Evolutionary conservation across 2,888 invertebrate genomes (phyloP).

Genomic region (Empis livida): DNA sequence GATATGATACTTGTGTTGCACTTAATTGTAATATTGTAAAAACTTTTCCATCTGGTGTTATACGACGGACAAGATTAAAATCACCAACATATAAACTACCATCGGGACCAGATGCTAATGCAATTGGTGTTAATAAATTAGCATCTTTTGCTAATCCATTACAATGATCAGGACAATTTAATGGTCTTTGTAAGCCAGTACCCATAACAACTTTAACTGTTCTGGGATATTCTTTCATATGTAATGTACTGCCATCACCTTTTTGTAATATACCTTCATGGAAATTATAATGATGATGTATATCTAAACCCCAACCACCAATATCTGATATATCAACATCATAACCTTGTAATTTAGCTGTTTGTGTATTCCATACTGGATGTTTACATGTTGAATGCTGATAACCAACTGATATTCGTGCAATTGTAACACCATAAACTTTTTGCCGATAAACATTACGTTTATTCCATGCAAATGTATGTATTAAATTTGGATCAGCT

Average conservation of each 20-base stretch:
- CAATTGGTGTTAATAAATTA: conserved; percentile 80
- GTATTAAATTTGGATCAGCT: conserved; percentile 88
- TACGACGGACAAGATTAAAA: conserved; percentile 84
- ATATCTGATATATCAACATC: conserved; percentile 95
- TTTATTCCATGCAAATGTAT: conserved; percentile 97
- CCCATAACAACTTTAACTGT: conserved; percentile 89
- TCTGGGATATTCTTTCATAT: conserved; percentile 83
- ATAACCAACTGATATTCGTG: conserved; percentile 85
- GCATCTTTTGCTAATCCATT: conserved; percentile 78
- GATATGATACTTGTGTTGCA: conserved; percentile 90
- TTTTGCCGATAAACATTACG: conserved; percentile 95
- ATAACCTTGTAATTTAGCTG: conserved; percentile 86
- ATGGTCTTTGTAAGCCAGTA: conserved; percentile 71
- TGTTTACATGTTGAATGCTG: conserved; percentile 78
- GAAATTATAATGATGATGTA: conserved; percentile 98
- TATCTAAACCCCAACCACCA: conserved; percentile 95
- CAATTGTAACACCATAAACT: conserved; percentile 79
- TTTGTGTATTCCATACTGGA: conserved; percentile 91
- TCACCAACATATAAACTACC: conserved; percentile 96
- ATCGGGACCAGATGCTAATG: conserved; percentile 88
- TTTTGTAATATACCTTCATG: conserved; percentile 96
- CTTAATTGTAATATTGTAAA: conserved; percentile 81
- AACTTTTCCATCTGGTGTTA: conserved; percentile 80
- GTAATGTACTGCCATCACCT: conserved; percentile 90
- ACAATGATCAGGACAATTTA: conserved; percentile 78